Evolutionary conservation across 2,888 invertebrate species (phyloP).

Genomic region (Eledona agricola): DNA sequence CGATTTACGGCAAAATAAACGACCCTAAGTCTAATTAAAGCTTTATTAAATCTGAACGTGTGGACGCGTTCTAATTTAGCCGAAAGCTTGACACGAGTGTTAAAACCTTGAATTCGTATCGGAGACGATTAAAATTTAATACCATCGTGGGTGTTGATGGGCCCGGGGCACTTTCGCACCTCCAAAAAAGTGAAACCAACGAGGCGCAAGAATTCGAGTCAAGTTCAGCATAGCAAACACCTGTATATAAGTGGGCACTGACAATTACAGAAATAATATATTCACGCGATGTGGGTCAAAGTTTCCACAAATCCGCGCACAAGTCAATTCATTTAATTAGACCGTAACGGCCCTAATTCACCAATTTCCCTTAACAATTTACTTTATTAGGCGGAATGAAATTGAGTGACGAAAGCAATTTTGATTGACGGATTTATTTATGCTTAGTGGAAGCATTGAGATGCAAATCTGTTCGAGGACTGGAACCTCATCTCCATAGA

Average conservation of each 20-base stretch:
- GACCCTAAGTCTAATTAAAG: no score
- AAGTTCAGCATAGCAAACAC: constrained; percentile 9
- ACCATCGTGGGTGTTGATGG: no score
- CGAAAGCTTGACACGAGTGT: no score
- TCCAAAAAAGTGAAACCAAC: no score
- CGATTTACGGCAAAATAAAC: no score
- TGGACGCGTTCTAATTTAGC: no score
- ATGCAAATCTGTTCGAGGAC: constrained; percentile 18
- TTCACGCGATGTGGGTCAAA: constrained; percentile 14
- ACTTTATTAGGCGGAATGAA: constrained; percentile 10
- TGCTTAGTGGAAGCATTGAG: constrained; percentile 3
- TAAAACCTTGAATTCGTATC: no score
- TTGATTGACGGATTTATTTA: constrained; percentile 15
- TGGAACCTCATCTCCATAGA: constrained; percentile 13
- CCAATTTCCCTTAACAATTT: constrained; percentile 4
- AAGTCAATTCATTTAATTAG: constrained; percentile 15
- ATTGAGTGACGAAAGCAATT: constrained; percentile 14
- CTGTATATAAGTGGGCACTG: constrained; percentile 2
- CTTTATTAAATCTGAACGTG: no score
- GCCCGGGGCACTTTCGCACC: no score
- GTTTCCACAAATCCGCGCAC: constrained; percentile 21
- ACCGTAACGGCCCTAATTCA: constrained; percentile 7
- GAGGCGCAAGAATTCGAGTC: constrained; percentile 16
- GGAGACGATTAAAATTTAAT: no score
- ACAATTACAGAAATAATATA: neutral